Conservation (phyloP, 2,797 vertebrate genomes). For the Enteromius thamalakanensis region DNA sequence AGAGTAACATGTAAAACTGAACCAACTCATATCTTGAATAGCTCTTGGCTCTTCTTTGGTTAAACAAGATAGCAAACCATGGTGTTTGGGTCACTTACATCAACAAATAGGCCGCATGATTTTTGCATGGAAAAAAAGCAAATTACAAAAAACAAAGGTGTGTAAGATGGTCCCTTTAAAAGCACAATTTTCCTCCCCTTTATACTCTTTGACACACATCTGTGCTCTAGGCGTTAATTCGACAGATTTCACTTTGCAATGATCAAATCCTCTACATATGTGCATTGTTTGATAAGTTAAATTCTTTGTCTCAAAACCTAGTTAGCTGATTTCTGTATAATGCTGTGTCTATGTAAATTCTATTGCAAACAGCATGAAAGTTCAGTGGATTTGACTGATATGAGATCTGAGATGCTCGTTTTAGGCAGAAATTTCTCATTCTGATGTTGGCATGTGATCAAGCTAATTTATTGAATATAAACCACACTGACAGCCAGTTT, state of each 20-base stretch:
- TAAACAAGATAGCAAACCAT: conserved; percentile 85
- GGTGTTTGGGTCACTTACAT: conserved; percentile 90
- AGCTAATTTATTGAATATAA: not conserved
- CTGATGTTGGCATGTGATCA: not conserved
- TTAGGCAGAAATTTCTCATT: not conserved
- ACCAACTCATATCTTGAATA: conserved; percentile 50
- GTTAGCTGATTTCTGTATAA: conserved; percentile 15
- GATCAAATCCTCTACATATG: conserved; percentile 17
- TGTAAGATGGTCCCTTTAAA: conserved; percentile 76
- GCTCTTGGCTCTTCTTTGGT: conserved; percentile 56
- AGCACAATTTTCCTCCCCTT: conserved; percentile 74
- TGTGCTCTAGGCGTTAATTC: conserved; percentile 26
- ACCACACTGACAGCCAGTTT: not conserved
- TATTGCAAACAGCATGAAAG: not conserved
- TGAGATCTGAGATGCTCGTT: conserved; percentile 9
- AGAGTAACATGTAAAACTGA: conserved; percentile 40
- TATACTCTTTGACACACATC: conserved; percentile 26
- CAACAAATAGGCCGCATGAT: conserved; percentile 90
- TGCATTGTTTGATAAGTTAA: conserved; percentile 15
- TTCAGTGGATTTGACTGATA: not conserved
- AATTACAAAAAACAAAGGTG: conserved; percentile 87
- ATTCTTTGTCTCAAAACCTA: conserved; percentile 37
- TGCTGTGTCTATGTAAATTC: not conserved
- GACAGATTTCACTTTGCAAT: conserved; percentile 27
- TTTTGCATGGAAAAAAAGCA: conserved; percentile 84